phyloP scores from a whole-genome alignment of 2,888 invertebrate genomes.

The Perdita meconis region DNA sequence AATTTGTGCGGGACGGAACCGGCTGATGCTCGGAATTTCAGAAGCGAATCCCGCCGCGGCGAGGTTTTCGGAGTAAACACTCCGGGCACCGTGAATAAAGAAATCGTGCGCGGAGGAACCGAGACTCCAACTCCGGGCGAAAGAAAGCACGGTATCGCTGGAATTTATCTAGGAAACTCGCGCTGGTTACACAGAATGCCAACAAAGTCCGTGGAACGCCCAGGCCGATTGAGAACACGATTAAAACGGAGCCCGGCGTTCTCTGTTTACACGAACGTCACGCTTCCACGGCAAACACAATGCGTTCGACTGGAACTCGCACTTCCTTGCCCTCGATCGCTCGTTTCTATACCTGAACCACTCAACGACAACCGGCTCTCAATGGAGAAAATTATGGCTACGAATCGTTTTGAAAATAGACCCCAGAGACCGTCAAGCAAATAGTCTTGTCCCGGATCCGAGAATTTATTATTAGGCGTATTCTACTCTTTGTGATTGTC shows the following conservation, averaged over 20 bases:
- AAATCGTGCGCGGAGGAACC: neutral
- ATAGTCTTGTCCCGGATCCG: too few relatives aligned
- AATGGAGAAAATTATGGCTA: constrained; percentile 21
- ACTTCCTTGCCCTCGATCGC: constrained; percentile 22
- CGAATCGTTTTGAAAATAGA: too few relatives aligned
- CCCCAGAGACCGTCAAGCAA: too few relatives aligned
- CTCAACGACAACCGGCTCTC: constrained; percentile 43
- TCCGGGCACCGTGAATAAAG: neutral
- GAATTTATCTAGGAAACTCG: constrained; percentile 59
- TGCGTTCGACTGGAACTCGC: constrained; percentile 8
- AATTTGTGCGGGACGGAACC: neutral
- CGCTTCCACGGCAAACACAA: constrained; percentile 38
- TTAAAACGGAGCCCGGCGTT: constrained; percentile 39
- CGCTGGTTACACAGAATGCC: constrained; percentile 42
- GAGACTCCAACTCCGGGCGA: neutral
- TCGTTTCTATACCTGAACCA: constrained; percentile 12
- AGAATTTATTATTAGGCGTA: too few relatives aligned
- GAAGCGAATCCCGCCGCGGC: neutral
- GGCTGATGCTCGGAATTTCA: constrained; percentile 7
- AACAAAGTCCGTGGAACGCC: constrained; percentile 52
- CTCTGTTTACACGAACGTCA: constrained; percentile 49
- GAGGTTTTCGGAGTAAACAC: neutral
- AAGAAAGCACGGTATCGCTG: constrained; percentile 28
- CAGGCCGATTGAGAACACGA: constrained; percentile 44
- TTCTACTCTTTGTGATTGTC: too few relatives aligned